These are phyloP conservation scores for Callyntrura sp. DNA, from an alignment of 2,888 invertebrate species.

Conservation along the genomic window DNA sequence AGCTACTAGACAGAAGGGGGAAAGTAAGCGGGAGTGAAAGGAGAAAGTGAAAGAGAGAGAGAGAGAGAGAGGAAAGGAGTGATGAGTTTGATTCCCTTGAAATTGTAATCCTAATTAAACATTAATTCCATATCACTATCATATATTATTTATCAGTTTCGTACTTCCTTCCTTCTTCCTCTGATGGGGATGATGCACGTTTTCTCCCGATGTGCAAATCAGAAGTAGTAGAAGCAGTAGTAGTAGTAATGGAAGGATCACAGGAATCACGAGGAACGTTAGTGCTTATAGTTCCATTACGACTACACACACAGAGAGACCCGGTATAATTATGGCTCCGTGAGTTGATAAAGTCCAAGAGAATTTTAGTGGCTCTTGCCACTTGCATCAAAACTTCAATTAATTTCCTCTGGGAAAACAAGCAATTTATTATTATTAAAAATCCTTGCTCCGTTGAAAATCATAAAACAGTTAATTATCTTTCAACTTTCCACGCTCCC, in stretches of 20 bases:
- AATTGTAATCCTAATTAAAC: conserved; percentile 47
- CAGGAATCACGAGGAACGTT: not conserved
- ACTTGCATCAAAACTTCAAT: conserved; percentile 6
- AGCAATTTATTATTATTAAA: conserved; percentile 53
- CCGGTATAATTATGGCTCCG: not conserved
- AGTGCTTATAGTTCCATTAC: too few species aligned
- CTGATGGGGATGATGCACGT: not conserved
- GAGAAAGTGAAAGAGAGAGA: not conserved
- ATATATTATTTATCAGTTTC: conserved; percentile 30
- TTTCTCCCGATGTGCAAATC: not conserved
- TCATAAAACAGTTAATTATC: conserved; percentile 1
- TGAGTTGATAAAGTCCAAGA: not conserved
- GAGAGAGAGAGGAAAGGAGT: not conserved
- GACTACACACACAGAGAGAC: not conserved
- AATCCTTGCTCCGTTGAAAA: not conserved
- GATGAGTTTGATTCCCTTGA: conserved; percentile 35
- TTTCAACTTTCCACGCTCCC: not conserved
- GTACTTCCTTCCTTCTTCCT: not conserved
- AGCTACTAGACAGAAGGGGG: not conserved
- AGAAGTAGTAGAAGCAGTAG: not conserved
- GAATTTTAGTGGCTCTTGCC: conserved; percentile 2
- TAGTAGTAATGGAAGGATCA: not conserved
- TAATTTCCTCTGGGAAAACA: conserved; percentile 53
- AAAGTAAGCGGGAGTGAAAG: not conserved
- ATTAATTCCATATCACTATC: conserved; percentile 35